Conservation (phyloP, 2,113 vertebrate species). For the Talpa occidentalis region DNA sequence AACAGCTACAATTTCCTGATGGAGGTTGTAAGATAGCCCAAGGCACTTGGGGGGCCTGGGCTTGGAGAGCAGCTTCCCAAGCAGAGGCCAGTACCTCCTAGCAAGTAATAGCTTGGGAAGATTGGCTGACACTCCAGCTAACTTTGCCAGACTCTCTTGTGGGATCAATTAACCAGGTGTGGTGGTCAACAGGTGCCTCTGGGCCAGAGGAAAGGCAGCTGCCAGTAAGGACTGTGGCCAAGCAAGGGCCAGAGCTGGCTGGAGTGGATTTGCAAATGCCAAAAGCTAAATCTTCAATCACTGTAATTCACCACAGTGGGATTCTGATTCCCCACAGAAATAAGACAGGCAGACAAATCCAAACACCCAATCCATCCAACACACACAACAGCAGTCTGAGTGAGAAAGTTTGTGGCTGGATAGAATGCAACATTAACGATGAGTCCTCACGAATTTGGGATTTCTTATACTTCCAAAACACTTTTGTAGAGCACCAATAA, state of each 20-base stretch:
- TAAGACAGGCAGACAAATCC: neutral
- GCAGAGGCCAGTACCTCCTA: neutral
- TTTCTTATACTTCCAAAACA: neutral
- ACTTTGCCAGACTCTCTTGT: neutral
- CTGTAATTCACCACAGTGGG: neutral
- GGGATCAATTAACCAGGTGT: neutral
- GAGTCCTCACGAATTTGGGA: neutral
- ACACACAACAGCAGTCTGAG: neutral
- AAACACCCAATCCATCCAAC: neutral
- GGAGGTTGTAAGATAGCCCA: neutral
- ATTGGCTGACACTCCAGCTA: neutral
- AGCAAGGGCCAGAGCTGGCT: conserved; percentile 12
- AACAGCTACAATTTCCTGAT: neutral
- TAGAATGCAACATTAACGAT: neutral
- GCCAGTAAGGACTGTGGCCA: neutral
- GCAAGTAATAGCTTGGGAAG: neutral
- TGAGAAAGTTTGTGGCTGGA: neutral
- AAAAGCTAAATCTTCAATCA: neutral
- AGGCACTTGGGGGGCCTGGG: neutral
- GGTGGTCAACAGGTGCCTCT: conserved; percentile 20
- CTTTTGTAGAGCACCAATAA: neutral
- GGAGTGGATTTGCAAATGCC: neutral
- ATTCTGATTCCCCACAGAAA: neutral
- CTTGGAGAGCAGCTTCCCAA: neutral
- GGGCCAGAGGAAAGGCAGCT: neutral